A percentile compares a stretch with the other conserved stretches of the same genome.
Evolutionary conservation across 2,113 vertebrate genomes (phyloP).

Genomic region (Macaca fascicularis): T2T-MFA8v1.1 NC_088389.1:84854001-84854500

Average conservation of each 20-base stretch:
- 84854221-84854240: slow-evolving; percentile 28
- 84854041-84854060: not conserved
- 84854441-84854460: slow-evolving; percentile 39
- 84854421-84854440: slow-evolving; percentile 16
- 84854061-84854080: not conserved
- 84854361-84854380: slow-evolving; percentile 18
- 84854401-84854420: not conserved
- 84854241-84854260: slow-evolving; percentile 34
- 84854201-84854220: not conserved
- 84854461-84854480: slow-evolving; percentile 50
- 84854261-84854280: not conserved
- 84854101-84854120: not conserved
- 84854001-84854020: not conserved
- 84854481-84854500: not conserved
- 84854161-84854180: not conserved
- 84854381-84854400: not conserved
- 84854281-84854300: not conserved
- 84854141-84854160: not conserved
- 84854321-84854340: slow-evolving; percentile 30
- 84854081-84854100: not conserved
- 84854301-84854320: slow-evolving; percentile 5
- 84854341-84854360: slow-evolving; percentile 37
- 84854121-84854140: not conserved
- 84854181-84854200: not conserved
- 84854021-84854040: slow-evolving; percentile 8